These are phyloP conservation scores for Rattus norvegicus DNA, from an alignment of 2,113 vertebrate species.

Conservation along the genomic window GRCr8 NC_086026.1:68032501-68033000, in stretches of 20 bases:
- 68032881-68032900: not conserved
- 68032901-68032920: not conserved
- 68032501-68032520: not conserved
- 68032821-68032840: not conserved
- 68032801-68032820: not conserved
- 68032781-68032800: constrained; percentile 31
- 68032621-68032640: not conserved
- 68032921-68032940: not conserved
- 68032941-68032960: not conserved
- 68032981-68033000: not conserved
- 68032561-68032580: not conserved
- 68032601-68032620: not conserved
- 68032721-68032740: not conserved
- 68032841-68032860: not conserved
- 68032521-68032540: not conserved
- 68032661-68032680: not conserved
- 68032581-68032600: not conserved
- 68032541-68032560: not conserved
- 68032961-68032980: not conserved
- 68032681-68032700: not conserved
- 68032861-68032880: not conserved
- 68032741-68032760: not conserved
- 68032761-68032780: not conserved
- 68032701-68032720: not conserved
- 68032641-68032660: not conserved